phyloP scores from a whole-genome alignment of 2,113 vertebrate species.

The Chlamydotis undulata region DNA sequence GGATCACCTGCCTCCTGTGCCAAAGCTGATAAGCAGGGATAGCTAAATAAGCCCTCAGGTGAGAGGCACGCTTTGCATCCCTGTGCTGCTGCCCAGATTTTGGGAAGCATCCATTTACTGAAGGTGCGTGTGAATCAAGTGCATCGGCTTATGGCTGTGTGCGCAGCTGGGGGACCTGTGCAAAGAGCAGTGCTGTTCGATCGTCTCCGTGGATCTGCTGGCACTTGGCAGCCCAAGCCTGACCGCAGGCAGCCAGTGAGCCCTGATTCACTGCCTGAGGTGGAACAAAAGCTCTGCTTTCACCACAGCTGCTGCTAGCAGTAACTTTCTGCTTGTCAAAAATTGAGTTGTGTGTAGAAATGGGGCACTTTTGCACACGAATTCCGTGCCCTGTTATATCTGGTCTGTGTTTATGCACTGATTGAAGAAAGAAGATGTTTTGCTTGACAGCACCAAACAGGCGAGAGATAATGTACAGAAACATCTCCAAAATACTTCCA shows the following conservation, averaged over 20 bases:
- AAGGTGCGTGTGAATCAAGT: background rate
- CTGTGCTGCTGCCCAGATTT: background rate
- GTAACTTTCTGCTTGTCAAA: background rate
- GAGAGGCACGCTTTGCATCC: background rate
- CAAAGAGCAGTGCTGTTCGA: accelerated
- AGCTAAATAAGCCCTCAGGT: background rate
- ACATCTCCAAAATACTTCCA: constrained; percentile 15
- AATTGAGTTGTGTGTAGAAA: background rate
- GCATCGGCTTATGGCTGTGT: accelerated
- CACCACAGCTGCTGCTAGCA: background rate
- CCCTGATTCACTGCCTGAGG: background rate
- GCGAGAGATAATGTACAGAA: constrained; percentile 27
- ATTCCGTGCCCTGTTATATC: background rate
- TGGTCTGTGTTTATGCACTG: constrained; percentile 13
- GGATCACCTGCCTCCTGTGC: background rate
- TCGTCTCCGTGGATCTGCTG: background rate
- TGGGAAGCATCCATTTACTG: background rate
- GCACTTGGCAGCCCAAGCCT: background rate
- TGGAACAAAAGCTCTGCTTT: background rate
- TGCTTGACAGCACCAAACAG: constrained; percentile 2
- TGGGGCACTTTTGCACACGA: background rate
- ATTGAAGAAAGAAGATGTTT: constrained; percentile 26
- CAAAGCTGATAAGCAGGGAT: background rate
- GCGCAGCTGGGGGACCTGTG: background rate
- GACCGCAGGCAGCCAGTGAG: accelerated